These are phyloP conservation scores for Burhinus bistriatus DNA, from an alignment of 2,113 vertebrate genomes.

Conservation along the genomic window DNA sequence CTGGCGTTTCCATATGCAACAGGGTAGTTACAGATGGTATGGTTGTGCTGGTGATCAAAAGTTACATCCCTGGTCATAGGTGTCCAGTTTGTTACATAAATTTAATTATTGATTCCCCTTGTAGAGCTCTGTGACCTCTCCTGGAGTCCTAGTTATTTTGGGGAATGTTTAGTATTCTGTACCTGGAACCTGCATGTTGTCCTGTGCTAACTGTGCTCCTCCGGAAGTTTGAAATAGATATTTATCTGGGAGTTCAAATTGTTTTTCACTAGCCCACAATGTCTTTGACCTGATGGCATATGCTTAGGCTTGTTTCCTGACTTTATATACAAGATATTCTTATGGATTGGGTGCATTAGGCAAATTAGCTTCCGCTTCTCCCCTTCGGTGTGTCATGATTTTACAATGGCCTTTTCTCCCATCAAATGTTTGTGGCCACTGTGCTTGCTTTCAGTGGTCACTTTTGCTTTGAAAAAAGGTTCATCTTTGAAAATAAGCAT, in stretches of 20 bases:
- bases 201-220: background rate
- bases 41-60: background rate
- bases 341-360: background rate
- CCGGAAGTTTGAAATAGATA: background rate
- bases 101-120: background rate
- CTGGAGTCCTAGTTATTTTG: background rate
- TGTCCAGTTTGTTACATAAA: background rate
- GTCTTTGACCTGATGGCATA: background rate
- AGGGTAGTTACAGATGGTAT: background rate
- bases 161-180: background rate
- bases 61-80: background rate
- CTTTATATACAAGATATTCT: background rate
- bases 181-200: background rate
- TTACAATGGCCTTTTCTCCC: background rate
- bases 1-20: accelerated
- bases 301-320: background rate
- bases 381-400: background rate
- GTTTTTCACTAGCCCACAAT: background rate
- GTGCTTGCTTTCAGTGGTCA: background rate
- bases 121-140: background rate
- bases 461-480: background rate
- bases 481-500: background rate
- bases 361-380: background rate
- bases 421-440: background rate
- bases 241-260: background rate